These are phyloP conservation scores for Typhlomys cinereus DNA, from an alignment of 2,113 vertebrate species.

Conservation along the genomic window DNA sequence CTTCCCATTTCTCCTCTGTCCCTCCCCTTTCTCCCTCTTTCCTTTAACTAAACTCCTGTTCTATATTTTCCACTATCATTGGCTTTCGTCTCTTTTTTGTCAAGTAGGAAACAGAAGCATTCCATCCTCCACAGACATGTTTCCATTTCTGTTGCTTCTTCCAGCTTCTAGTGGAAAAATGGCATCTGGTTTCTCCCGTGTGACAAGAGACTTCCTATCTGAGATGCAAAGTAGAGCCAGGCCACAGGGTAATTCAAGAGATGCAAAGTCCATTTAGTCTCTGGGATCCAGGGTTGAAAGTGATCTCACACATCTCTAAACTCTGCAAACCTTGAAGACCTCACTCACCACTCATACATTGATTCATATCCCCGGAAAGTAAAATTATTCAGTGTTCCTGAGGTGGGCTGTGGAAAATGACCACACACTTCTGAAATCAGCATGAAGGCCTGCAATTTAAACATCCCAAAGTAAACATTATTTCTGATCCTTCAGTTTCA, in stretches of 20 bases:
- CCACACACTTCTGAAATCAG: constrained; percentile 42
- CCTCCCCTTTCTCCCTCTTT: neutral
- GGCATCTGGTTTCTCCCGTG: constrained; percentile 20
- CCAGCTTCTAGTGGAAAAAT: neutral
- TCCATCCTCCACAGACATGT: neutral
- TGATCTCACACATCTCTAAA: neutral
- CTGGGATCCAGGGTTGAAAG: neutral
- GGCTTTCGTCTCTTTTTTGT: neutral
- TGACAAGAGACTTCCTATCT: constrained; percentile 40
- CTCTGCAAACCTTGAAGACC: neutral
- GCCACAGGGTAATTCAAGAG: constrained; percentile 3
- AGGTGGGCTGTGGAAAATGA: constrained; percentile 46
- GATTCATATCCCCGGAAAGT: constrained; percentile 3
- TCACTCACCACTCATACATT: neutral
- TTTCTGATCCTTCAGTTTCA: constrained; percentile 14
- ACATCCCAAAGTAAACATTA: neutral
- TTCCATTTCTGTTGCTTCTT: constrained; percentile 12
- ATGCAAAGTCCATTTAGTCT: neutral
- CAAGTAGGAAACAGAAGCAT: constrained; percentile 24
- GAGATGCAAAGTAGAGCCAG: neutral
- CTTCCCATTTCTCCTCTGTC: neutral
- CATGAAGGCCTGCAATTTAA: constrained; percentile 33
- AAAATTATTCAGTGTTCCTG: constrained; percentile 28
- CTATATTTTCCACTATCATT: neutral
- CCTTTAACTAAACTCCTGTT: neutral